A percentile compares a stretch with the other conserved stretches of the same genome.
Evolutionary conservation across 2,113 vertebrate species (phyloP).

Genomic region (Zingel zingel): DNA sequence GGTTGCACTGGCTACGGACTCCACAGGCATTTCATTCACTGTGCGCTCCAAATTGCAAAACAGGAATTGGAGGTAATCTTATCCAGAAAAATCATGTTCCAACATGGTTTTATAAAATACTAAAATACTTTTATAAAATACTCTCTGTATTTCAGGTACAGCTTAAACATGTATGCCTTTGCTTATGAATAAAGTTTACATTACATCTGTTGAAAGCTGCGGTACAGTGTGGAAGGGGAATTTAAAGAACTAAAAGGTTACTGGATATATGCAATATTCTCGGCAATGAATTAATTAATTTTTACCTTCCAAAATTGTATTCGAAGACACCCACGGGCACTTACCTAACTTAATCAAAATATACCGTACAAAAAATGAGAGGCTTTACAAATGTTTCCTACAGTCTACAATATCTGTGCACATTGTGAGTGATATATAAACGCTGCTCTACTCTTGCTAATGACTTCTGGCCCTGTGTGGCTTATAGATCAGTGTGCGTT

Average conservation of each 20-base stretch:
- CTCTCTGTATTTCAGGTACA: constrained; percentile 17
- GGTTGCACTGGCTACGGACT: constrained; percentile 37
- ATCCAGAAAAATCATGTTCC: constrained; percentile 33
- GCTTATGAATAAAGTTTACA: constrained; percentile 18
- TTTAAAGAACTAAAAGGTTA: constrained; percentile 31
- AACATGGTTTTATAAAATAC: constrained; percentile 30
- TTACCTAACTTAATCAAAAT: constrained; percentile 62
- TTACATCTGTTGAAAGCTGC: constrained; percentile 37
- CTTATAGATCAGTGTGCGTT: constrained; percentile 77
- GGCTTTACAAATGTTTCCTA: constrained; percentile 58
- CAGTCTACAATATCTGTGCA: constrained; percentile 53
- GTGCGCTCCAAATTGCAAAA: constrained; percentile 41
- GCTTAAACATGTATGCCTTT: constrained; percentile 7
- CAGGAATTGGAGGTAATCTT: constrained; percentile 50
- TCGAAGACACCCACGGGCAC: constrained; percentile 39
- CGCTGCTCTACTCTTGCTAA: constrained; percentile 69
- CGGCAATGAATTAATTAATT: constrained; percentile 12
- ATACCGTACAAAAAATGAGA: constrained; percentile 39
- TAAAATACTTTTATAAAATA: constrained; percentile 34
- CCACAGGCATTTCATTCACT: constrained; percentile 64
- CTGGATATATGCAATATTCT: constrained; percentile 28
- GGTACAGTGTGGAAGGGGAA: constrained; percentile 20
- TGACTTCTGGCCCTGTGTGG: constrained; percentile 74
- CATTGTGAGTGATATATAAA: constrained; percentile 70
- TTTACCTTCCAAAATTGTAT: constrained; percentile 31